Evolutionary conservation across 2,797 vertebrate genomes (phyloP), one percentile per base, ranked within the genome.

Genomic region (Oryzias sinensis): DNA sequence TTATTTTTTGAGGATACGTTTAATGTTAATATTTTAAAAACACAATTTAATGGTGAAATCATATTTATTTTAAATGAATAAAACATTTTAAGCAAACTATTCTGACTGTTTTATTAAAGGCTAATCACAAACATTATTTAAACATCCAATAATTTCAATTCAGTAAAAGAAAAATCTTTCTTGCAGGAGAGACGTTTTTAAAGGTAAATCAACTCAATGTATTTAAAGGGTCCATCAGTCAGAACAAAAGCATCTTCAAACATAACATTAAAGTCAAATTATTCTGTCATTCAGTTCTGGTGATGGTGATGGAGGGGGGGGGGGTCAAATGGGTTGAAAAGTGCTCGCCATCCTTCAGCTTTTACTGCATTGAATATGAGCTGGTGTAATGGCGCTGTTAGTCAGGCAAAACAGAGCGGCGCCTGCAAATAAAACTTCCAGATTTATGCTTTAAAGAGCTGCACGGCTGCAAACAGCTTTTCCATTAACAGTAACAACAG

Each of bases 381-480:
- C 16, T 46, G 48, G 71, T 17, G 4, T 72, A 53, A 79, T 46
- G 56, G 51, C 42, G 2, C 51, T 13, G 43, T 25, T 22, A 56
- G 25, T 42, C 69, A 29, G 48, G 45, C 48, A 27, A 27, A 62
- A 50, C 14, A 13, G 49, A 67, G 45, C 7, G 13, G 15, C 1
- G 50, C 27, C 56, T 54, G 37, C 56, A 47, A 67, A 73, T 75
- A 53, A 76, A 70, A 62, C 5, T 42, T 2, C 2, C 25, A 44
- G 65, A 72, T 70, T 80, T 70, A 66, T 53, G 27, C 70, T 49
- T 53, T 49, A 53, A 58, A 59, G 70, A 53, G 55, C 62, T 72
- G 63, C 37, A 65, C 37, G 15, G 64, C 69, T 51, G 63, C 53
- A 73, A 78, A 80, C 70, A 74, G 77, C 72, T 80, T 83, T 76